Conservation (phyloP, 2,888 invertebrate genomes). For the Drosophila heteroneura region DNA sequence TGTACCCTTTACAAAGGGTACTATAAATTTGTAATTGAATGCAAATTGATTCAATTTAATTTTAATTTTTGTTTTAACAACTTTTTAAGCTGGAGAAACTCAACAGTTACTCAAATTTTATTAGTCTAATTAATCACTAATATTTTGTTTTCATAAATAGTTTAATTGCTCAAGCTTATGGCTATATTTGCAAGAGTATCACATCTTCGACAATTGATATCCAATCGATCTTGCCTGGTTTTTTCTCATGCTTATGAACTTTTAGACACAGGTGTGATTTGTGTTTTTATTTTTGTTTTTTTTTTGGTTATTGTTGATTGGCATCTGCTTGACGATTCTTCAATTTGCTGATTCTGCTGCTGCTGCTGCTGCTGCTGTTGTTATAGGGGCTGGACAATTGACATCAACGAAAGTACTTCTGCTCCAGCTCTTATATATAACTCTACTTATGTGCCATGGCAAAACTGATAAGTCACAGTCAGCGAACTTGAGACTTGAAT, state of each 20-base stretch:
- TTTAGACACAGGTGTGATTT: slow-evolving; percentile 11
- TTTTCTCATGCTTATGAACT: slow-evolving; percentile 45
- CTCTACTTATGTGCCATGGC: slow-evolving; percentile 6
- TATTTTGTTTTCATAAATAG: neutral
- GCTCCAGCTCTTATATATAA: slow-evolving; percentile 14
- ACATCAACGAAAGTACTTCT: slow-evolving; percentile 63
- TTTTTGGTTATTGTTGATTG: slow-evolving; percentile 2
- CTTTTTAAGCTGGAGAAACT: neutral
- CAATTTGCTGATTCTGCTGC: slow-evolving; percentile 12
- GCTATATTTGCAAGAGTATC: slow-evolving; percentile 7
- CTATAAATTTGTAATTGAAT: neutral
- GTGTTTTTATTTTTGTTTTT: neutral
- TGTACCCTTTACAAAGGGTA: neutral
- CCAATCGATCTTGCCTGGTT: neutral
- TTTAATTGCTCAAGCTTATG: neutral
- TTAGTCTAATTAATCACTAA: neutral
- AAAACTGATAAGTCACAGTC: slow-evolving; percentile 54
- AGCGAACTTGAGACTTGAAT: slow-evolving; percentile 36
- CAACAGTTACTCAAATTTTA: neutral
- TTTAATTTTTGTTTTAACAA: neutral
- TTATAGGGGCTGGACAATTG: slow-evolving; percentile 54
- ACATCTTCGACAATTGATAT: neutral
- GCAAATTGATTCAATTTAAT: neutral
- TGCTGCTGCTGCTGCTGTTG: slow-evolving; percentile 18
- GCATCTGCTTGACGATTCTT: slow-evolving; percentile 26